These are phyloP conservation scores for Trachops cirrhosus DNA, from an alignment of 2,797 vertebrate species.

Conservation along the genomic window DNA sequence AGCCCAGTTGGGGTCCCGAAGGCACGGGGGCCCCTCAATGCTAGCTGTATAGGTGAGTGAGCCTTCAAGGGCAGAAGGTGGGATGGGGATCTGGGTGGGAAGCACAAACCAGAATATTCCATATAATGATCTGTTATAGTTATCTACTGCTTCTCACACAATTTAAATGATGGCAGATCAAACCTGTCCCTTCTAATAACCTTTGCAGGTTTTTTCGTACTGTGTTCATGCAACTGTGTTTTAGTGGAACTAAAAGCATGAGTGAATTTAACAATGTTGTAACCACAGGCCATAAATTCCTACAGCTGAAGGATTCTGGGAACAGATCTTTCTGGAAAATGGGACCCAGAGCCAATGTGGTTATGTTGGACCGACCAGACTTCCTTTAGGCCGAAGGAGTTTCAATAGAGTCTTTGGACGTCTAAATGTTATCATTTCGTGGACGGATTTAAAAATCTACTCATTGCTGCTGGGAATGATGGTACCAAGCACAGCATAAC, in stretches of 20 bases:
- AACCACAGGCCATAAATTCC: neutral
- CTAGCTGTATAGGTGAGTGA: neutral
- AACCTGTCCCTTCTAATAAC: neutral
- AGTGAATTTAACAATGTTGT: neutral
- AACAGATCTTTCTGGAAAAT: neutral
- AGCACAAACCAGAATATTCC: no score
- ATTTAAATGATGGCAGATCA: neutral
- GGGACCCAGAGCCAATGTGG: neutral
- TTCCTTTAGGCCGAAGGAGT: neutral
- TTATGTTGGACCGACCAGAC: neutral
- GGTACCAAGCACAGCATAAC: neutral
- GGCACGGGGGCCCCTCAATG: neutral
- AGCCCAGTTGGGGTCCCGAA: neutral
- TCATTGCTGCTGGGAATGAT: neutral
- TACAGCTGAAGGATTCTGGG: neutral
- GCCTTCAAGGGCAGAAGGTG: neutral
- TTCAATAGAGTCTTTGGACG: neutral
- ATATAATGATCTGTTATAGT: rapidly evolving
- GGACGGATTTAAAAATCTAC: neutral
- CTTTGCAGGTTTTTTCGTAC: neutral
- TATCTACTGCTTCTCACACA: neutral
- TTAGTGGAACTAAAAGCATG: neutral
- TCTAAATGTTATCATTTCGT: neutral
- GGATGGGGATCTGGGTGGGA: neutral
- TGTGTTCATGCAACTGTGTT: neutral